A percentile compares a stretch with the other conserved stretches of the same genome.
Conservation (phyloP, 2,797 vertebrate species). For the Hoplostethus mediterraneus region DNA sequence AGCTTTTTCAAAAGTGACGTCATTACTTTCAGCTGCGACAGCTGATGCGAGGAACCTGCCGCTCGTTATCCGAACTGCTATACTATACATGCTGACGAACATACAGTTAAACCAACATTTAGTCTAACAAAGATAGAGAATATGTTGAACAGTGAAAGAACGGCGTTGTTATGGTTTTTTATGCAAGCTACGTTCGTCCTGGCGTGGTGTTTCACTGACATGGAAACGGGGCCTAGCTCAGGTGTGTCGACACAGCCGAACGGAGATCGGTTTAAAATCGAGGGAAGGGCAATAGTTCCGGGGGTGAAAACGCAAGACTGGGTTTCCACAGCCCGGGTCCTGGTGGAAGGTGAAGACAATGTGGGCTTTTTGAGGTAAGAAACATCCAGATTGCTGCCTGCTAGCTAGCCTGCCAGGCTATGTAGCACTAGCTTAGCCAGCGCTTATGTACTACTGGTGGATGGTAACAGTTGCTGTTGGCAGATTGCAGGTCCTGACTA, state of each 20-base stretch:
- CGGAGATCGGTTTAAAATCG: slow-evolving; percentile 93
- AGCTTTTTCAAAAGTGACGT: slow-evolving; percentile 66
- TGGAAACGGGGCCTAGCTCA: slow-evolving; percentile 80
- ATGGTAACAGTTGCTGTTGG: slow-evolving; percentile 1
- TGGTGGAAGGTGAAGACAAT: slow-evolving; percentile 94
- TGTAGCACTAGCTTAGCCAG: background rate
- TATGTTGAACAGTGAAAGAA: slow-evolving; percentile 35
- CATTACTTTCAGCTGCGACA: slow-evolving; percentile 47
- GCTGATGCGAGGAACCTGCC: slow-evolving; percentile 55
- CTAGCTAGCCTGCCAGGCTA: background rate
- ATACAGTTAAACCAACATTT: background rate
- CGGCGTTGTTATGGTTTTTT: slow-evolving; percentile 53
- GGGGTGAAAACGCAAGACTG: slow-evolving; percentile 94
- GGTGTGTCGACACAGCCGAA: slow-evolving; percentile 62
- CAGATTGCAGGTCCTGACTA: slow-evolving; percentile 5
- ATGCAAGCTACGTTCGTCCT: slow-evolving; percentile 65
- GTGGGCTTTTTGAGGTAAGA: slow-evolving; percentile 93
- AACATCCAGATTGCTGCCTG: background rate
- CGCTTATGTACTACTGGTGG: background rate
- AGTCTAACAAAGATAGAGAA: background rate
- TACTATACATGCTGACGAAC: slow-evolving; percentile 4
- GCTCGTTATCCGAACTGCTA: background rate
- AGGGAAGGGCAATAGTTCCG: slow-evolving; percentile 92
- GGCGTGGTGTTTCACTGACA: slow-evolving; percentile 74
- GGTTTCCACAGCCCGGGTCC: slow-evolving; percentile 91